Evolutionary conservation across 2,888 invertebrate species (phyloP), one percentile per base, ranked within the genome.

Genomic region (Drosophila barbarae): DNA sequence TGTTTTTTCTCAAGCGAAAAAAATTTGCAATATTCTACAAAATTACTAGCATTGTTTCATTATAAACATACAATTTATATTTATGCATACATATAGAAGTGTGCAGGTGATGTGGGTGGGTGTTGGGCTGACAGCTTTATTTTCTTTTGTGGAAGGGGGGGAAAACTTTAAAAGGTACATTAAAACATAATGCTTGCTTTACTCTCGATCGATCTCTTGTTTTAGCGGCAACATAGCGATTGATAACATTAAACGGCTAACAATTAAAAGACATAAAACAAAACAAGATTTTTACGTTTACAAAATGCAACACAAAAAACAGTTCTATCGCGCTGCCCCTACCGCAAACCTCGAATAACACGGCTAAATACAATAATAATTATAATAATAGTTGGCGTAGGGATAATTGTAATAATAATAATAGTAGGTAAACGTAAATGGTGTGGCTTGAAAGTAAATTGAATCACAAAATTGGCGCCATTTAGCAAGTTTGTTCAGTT

Each of bases 261-360:
- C 85, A 85, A 80, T 79, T 73, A 83, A 82, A 86, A 86, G 71
- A 73, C 83, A 74, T 86, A 84, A 84, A 84, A 86, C 76, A 85
- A 81, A 84, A 81, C 71, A 77, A 76, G 65, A 72, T 69, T 72
- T 70, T 70, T 70, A 65, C 64, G 73, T 59, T 69, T 53, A 74
- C 76, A 65, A 63, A 76, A 67, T 66, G 80, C 71, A 74, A 74
- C 67, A 71, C 69, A 71, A 18, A 13, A 46, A 84, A 76, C 70
- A 75, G 70, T 53, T 69, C 64, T 66, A 8, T 30, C 57, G 58
- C 57, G 57, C 38, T 38, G 59, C 69, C 72, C 82, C 82, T 63
- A 61, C 67, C 69, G 64, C 71, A 58, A 76, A 65, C 68, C 36
- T 64, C 35, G 42, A 51, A 49, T 55, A 65, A 64, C 58, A 69